phyloP scores from a whole-genome alignment of 2,113 vertebrate genomes.

The Solea solea region DNA sequence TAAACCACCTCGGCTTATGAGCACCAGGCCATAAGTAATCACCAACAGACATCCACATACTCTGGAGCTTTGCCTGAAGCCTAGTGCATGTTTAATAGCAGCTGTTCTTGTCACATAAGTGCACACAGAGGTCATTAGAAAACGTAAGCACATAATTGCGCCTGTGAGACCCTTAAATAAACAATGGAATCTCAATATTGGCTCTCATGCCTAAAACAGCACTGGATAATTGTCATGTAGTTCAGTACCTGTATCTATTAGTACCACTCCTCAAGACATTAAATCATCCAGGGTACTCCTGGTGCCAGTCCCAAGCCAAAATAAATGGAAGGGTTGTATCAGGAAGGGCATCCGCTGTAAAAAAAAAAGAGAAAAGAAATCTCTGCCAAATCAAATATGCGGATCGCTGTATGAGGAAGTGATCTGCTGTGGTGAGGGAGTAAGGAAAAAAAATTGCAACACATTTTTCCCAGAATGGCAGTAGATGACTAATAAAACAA shows the following conservation, averaged over 20 bases:
- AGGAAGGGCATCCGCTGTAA: too few relatives aligned
- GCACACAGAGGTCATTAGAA: conserved; percentile 41
- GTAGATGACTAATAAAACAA: too few relatives aligned
- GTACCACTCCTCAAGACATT: background rate
- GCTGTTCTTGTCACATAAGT: conserved; percentile 35
- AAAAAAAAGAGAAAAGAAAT: too few relatives aligned
- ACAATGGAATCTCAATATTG: conserved; percentile 4
- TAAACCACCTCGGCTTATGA: conserved; percentile 25
- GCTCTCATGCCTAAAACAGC: background rate
- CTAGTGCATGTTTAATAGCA: conserved; percentile 42
- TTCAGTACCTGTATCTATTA: background rate
- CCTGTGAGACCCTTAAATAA: conserved; percentile 24
- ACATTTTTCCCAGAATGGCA: too few relatives aligned
- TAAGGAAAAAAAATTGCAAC: too few relatives aligned
- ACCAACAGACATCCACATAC: conserved; percentile 33
- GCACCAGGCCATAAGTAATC: conserved; percentile 30
- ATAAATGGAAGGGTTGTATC: too few relatives aligned
- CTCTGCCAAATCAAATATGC: too few relatives aligned
- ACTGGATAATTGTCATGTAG: conserved; percentile 1
- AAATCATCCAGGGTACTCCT: background rate
- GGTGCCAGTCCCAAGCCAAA: too few relatives aligned
- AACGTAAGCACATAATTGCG: conserved; percentile 29
- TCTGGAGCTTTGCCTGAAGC: conserved; percentile 47
- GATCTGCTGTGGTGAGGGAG: too few relatives aligned
- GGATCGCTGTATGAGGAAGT: too few relatives aligned